A percentile compares a stretch with the other conserved stretches of the same genome.
phyloP scores from a whole-genome alignment of 2,113 vertebrate genomes.

The Gobio gobio region DNA sequence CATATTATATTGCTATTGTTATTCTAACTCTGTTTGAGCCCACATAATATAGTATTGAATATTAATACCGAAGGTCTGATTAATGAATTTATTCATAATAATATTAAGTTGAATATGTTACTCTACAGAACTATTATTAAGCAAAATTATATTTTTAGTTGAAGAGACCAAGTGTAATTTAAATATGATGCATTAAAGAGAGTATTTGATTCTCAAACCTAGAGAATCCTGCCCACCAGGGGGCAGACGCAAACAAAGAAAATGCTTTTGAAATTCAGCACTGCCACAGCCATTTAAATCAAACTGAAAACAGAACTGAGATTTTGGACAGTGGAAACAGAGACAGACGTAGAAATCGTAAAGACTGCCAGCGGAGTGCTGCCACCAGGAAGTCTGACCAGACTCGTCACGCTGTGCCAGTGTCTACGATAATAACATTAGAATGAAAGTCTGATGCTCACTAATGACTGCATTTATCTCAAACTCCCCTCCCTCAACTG shows the following conservation, averaged over 20 bases:
- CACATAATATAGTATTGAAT: background rate
- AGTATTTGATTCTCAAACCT: background rate
- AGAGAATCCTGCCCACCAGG: too few relatives aligned
- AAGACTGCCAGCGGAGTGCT: constrained; percentile 34
- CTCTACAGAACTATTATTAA: background rate
- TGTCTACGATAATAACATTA: constrained; percentile 45
- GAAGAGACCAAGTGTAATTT: background rate
- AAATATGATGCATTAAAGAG: background rate
- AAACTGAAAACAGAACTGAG: constrained; percentile 15
- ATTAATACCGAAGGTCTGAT: background rate
- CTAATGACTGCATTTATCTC: constrained; percentile 58
- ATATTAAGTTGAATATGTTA: background rate
- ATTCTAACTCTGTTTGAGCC: background rate
- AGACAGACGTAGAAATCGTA: background rate
- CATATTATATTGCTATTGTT: too few relatives aligned
- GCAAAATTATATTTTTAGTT: background rate
- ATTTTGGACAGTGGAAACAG: background rate
- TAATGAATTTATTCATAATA: background rate
- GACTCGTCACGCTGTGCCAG: constrained; percentile 27
- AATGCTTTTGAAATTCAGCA: background rate
- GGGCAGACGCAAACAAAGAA: constrained; percentile 33
- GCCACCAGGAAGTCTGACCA: constrained; percentile 22
- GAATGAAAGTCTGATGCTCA: constrained; percentile 39
- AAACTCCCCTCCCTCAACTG: constrained; percentile 33
- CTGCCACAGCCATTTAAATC: background rate